phyloP scores from a whole-genome alignment of 1,140 invertebrate species.

The Sarcophaga peregrina region DNA sequence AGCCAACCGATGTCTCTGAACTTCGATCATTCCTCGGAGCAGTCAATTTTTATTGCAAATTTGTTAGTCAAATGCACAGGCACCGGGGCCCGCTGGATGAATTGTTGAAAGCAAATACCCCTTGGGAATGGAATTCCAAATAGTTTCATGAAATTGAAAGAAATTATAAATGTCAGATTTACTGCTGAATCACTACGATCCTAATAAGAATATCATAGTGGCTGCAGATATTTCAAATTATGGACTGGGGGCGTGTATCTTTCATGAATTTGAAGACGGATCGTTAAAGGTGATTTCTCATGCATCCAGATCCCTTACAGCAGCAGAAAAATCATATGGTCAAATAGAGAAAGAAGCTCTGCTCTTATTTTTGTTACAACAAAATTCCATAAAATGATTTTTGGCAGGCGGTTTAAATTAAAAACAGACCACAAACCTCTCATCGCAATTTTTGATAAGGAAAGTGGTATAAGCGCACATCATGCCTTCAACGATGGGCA shows the following conservation, averaged over 20 bases:
- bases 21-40: too few relatives aligned
- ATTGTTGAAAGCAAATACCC: not conserved
- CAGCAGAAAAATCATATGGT: conserved; percentile 64
- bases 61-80: not conserved
- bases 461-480: conserved; percentile 31
- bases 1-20: too few relatives aligned
- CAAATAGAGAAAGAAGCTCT: conserved; percentile 68
- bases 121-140: not conserved
- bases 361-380: conserved; percentile 63
- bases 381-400: conserved; percentile 59
- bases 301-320: conserved; percentile 60
- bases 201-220: conserved; percentile 44
- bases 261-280: conserved; percentile 50
- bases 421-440: conserved; percentile 50
- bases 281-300: not conserved
- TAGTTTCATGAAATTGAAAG: not conserved
- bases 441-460: conserved; percentile 31
- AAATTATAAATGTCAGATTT: not conserved
- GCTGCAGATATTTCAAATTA: conserved; percentile 43
- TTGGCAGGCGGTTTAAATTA: conserved; percentile 59
- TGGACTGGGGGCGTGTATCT: conserved; percentile 50
- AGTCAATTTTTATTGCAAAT: too few relatives aligned
- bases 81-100: not conserved
- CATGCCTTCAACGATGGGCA: not conserved
- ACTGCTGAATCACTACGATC: conserved; percentile 31